Percentiles rank a stretch among this genome's conserved stretches.
Evolutionary conservation across 2,797 vertebrate species (phyloP).

Genomic region (Gambelia wislizenii): DNA sequence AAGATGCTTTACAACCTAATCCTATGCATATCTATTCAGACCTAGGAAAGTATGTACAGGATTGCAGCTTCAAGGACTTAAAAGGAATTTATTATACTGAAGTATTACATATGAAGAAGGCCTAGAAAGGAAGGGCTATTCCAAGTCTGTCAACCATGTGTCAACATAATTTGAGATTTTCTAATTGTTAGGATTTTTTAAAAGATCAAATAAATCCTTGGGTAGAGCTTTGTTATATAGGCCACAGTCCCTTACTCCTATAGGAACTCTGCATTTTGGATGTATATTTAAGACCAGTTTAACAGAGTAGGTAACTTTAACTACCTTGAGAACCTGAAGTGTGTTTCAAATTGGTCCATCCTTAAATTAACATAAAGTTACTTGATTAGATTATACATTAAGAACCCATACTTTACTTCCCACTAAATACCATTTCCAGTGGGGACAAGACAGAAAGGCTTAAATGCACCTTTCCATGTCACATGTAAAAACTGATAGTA

Average conservation of each 20-base stretch:
- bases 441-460: neutral
- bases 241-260: too few relatives aligned
- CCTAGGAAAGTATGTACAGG: neutral
- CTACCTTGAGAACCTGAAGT: neutral
- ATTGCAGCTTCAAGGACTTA: neutral
- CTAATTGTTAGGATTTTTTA: neutral
- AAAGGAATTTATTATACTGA: neutral
- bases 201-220: neutral
- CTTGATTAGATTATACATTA: neutral
- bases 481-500: neutral
- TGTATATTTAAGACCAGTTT: neutral
- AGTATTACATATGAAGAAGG: neutral
- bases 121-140: neutral
- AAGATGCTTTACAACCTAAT: neutral
- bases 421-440: neutral
- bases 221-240: neutral
- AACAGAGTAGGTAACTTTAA: neutral
- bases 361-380: neutral
- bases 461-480: neutral
- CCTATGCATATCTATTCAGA: neutral
- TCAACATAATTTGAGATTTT: neutral
- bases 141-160: too few relatives aligned
- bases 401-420: too few relatives aligned
- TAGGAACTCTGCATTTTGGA: neutral
- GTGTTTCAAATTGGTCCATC: neutral